Evolutionary conservation across 2,888 invertebrate genomes (phyloP), one percentile per base, ranked within the genome.

Genomic region (Chrysolina americana): DNA sequence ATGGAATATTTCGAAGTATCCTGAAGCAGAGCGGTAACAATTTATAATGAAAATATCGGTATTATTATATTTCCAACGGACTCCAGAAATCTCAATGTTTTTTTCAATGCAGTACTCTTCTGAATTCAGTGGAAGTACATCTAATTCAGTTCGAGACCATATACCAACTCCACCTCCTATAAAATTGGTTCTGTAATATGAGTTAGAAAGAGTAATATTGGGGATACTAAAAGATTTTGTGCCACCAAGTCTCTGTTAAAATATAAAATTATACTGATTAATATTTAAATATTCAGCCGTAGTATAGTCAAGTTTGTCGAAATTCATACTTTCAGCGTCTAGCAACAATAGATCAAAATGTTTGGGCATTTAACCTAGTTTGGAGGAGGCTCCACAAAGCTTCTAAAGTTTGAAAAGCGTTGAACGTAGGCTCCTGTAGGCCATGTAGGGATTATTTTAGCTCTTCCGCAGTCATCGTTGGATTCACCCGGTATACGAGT

Each of bases 191-290:
- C n/a, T n/a, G n/a, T n/a, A n/a, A n/a, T n/a, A n/a, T n/a, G n/a
- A n/a, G n/a, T n/a, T n/a, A 2, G 48, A 28, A 15, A 65, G 48
- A 65, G 65, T 48, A 23, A 65, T 48, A 65, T 65, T n/a, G 2
- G 65, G 13, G n/a, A 65, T 48, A 48, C 48, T 48, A n/a, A 48
- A 65, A 65, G n/a, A 65, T 15, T 65, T 65, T 23, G 48, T 48
- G 23, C n/a, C 48, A 65, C 65, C 65, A 65, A 28, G 48, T 65
- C 48, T 65, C 65, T 65, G 48, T 65, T 48, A 65, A 48, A 65
- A 65, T 21, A 65, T 65, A 48, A 65, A 65, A 44, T 41, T 19
- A 23, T 44, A 9, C 44, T 44, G 21, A 41, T 65, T 23, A 10
- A 48, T 15, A 48, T 47, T n/a, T 65, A 65, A 13, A 65, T 65